Evolutionary conservation across 2,888 invertebrate species (phyloP).

Genomic region (Drosophila neotestacea): DNA sequence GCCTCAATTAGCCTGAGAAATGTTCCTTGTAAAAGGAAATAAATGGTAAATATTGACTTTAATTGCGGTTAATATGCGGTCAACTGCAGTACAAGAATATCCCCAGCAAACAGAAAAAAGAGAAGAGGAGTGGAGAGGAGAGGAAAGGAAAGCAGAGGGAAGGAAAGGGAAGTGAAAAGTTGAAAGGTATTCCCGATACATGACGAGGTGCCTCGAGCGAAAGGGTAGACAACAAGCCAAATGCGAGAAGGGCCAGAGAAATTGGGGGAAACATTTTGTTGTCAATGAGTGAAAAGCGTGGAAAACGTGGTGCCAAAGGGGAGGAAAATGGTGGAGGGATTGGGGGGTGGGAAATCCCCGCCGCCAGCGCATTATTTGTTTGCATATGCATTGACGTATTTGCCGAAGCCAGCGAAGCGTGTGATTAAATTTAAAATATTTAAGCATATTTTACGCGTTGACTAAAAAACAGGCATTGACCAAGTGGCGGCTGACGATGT

Average conservation of each 20-base stretch:
- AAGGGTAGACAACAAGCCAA: background rate
- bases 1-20: background rate
- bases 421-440: conserved; percentile 80
- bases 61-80: conserved; percentile 60
- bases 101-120: too few species aligned
- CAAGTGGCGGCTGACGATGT: conserved; percentile 50
- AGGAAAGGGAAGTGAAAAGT: background rate
- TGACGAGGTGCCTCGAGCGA: background rate
- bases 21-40: background rate
- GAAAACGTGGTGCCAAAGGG: background rate
- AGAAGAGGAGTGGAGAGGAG: background rate
- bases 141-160: too few species aligned
- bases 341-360: background rate
- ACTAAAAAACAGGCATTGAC: conserved; percentile 68
- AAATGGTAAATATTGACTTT: conserved; percentile 29
- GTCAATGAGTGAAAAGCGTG: background rate
- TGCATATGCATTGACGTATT: conserved; percentile 80
- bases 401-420: conserved; percentile 73
- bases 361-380: conserved; percentile 62
- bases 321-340: background rate
- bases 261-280: background rate
- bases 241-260: background rate
- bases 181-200: background rate
- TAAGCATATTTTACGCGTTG: conserved; percentile 80
- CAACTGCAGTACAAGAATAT: background rate